A percentile compares a stretch with the other conserved stretches of the same genome.
Evolutionary conservation across 2,888 invertebrate genomes (phyloP).

Genomic region (Meteorus cinctellus): DNA sequence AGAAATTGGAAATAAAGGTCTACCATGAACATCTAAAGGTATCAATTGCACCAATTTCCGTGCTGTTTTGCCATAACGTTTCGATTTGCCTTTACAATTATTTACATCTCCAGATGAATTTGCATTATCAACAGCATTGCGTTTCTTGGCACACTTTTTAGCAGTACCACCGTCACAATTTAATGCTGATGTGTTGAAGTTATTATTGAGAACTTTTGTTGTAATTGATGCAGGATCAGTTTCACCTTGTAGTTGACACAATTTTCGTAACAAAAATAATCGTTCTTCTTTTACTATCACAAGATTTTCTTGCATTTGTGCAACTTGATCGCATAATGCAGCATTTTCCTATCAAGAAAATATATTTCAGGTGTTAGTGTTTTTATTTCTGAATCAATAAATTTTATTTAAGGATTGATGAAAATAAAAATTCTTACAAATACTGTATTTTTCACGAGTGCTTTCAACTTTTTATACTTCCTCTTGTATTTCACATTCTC

Average conservation of each 20-base stretch:
- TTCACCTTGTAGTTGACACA: constrained; percentile 78
- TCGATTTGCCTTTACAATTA: constrained; percentile 65
- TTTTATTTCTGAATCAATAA: not conserved
- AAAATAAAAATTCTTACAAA: constrained; percentile 75
- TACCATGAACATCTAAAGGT: constrained; percentile 79
- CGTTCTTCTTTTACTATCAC: constrained; percentile 88
- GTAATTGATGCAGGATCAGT: constrained; percentile 59
- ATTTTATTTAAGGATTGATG: not conserved
- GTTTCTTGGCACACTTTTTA: constrained; percentile 67
- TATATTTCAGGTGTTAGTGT: not conserved
- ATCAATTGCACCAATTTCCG: constrained; percentile 77
- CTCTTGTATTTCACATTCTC: constrained; percentile 77
- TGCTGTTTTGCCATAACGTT: constrained; percentile 64
- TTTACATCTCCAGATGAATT: constrained; percentile 41
- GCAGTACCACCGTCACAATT: constrained; percentile 60
- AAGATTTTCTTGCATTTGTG: constrained; percentile 87
- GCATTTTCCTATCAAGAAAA: constrained; percentile 81
- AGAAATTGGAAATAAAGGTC: constrained; percentile 83
- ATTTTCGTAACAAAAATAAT: constrained; percentile 84
- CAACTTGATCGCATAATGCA: constrained; percentile 90
- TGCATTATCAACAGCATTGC: constrained; percentile 60
- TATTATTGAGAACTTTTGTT: constrained; percentile 62
- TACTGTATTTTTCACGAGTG: constrained; percentile 79
- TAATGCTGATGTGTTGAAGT: constrained; percentile 54
- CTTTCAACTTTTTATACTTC: constrained; percentile 79